Conservation (phyloP, 2,888 invertebrate species). For the Zhengitettix transpicula region DNA sequence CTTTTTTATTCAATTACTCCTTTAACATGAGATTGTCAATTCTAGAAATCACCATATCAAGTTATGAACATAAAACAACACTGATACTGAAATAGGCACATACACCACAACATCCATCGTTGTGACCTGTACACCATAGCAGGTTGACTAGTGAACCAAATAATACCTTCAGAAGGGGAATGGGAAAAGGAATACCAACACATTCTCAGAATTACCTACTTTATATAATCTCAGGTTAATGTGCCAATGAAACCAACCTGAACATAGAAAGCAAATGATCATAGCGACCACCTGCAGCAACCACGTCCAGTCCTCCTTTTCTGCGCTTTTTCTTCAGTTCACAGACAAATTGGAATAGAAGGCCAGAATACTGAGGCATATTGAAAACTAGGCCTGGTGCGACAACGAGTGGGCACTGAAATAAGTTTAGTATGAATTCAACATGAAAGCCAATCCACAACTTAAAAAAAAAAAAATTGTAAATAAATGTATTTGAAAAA, state of each 20-base stretch:
- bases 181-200: too few relatives aligned
- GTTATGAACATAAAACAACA: too few relatives aligned
- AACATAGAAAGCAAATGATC: constrained; percentile 62
- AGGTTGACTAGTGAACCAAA: too few relatives aligned
- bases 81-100: too few relatives aligned
- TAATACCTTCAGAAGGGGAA: too few relatives aligned
- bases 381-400: constrained; percentile 43
- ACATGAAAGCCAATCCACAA: neutral
- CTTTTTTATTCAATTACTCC: too few relatives aligned
- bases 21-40: too few relatives aligned
- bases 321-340: constrained; percentile 36
- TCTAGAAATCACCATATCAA: too few relatives aligned
- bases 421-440: constrained; percentile 1
- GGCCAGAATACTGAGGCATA: constrained; percentile 44
- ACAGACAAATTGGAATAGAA: constrained; percentile 49
- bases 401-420: constrained; percentile 39
- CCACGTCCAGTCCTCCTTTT: constrained; percentile 41
- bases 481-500: neutral
- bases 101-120: too few relatives aligned
- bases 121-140: too few relatives aligned
- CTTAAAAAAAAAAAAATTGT: neutral
- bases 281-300: constrained; percentile 83
- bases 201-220: too few relatives aligned
- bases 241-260: constrained; percentile 28
- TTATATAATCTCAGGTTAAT: too few relatives aligned